Percentiles rank a stretch among this genome's conserved stretches.
Evolutionary conservation across 2,113 vertebrate species (phyloP).

Genomic region (Ondatra zibethicus): DNA sequence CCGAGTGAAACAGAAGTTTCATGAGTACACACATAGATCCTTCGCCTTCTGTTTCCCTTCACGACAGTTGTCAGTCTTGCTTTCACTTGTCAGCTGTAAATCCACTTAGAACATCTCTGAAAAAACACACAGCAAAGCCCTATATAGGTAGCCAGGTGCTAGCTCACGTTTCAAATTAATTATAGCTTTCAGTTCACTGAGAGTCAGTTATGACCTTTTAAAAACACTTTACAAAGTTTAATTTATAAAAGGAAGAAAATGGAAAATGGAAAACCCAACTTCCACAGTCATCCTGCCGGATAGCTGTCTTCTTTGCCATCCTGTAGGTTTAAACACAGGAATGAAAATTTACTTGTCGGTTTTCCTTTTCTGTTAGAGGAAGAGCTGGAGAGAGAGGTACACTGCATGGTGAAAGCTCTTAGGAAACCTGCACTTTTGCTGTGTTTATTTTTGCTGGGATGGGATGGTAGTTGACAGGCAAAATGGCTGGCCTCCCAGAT

Average conservation of each 20-base stretch:
- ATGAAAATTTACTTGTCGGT: neutral
- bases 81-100: neutral
- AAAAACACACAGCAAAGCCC: neutral
- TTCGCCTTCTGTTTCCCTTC: neutral
- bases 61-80: neutral
- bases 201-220: neutral
- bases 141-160: neutral
- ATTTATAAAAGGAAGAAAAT: conserved; percentile 28
- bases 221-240: neutral
- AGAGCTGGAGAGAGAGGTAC: conserved; percentile 10
- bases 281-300: neutral
- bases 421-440: conserved; percentile 5
- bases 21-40: neutral
- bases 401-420: conserved; percentile 45
- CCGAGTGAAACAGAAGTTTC: neutral
- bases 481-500: conserved; percentile 18
- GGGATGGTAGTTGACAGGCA: conserved; percentile 24
- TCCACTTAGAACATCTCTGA: neutral
- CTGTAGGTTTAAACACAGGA: neutral
- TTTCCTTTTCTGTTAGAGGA: neutral
- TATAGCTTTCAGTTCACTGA: conserved; percentile 9
- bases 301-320: neutral
- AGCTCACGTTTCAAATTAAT: conserved; percentile 20
- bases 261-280: neutral
- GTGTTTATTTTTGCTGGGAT: conserved; percentile 71